Evolutionary conservation across 2,888 invertebrate genomes (phyloP).

Genomic region (Acleris laterana): DNA sequence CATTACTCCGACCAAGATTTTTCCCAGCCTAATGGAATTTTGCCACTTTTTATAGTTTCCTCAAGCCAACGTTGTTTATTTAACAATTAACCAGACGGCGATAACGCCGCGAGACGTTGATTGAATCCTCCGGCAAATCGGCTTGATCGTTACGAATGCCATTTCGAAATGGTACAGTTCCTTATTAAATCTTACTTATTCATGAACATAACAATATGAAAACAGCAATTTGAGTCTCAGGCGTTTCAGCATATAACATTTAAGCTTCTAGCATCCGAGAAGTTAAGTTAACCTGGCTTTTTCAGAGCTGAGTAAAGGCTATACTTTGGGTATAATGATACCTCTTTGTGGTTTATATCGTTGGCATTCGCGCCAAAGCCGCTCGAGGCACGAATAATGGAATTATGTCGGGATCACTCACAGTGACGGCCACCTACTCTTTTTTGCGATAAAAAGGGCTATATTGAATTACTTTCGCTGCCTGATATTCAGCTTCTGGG

Average conservation of each 20-base stretch:
- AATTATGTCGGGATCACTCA: slow-evolving; percentile 5
- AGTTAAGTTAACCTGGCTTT: too few relatives aligned
- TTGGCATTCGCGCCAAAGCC: slow-evolving; percentile 13
- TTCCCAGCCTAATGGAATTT: slow-evolving; percentile 1
- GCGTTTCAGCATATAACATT: too few relatives aligned
- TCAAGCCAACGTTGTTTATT: slow-evolving; percentile 9
- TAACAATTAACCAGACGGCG: slow-evolving; percentile 12
- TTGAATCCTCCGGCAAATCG: slow-evolving; percentile 12
- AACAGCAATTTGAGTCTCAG: too few relatives aligned
- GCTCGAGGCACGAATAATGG: slow-evolving; percentile 13
- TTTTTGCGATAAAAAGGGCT: slow-evolving; percentile 6
- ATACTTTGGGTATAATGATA: neutral
- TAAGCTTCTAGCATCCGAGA: too few relatives aligned
- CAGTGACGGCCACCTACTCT: slow-evolving; percentile 13
- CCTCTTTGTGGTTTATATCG: slow-evolving; percentile 2
- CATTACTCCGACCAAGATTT: neutral
- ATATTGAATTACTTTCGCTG: slow-evolving; percentile 13
- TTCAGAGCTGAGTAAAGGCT: too few relatives aligned
- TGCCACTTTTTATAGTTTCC: slow-evolving; percentile 4
- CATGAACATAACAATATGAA: too few relatives aligned
- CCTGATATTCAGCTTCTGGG: neutral
- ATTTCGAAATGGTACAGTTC: slow-evolving; percentile 1
- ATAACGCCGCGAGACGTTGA: slow-evolving; percentile 16
- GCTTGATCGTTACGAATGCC: neutral
- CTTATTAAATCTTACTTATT: too few relatives aligned